Base-by-base conservation (phyloP, 2,888 invertebrate genomes). In the Netelia inedita region DNA sequence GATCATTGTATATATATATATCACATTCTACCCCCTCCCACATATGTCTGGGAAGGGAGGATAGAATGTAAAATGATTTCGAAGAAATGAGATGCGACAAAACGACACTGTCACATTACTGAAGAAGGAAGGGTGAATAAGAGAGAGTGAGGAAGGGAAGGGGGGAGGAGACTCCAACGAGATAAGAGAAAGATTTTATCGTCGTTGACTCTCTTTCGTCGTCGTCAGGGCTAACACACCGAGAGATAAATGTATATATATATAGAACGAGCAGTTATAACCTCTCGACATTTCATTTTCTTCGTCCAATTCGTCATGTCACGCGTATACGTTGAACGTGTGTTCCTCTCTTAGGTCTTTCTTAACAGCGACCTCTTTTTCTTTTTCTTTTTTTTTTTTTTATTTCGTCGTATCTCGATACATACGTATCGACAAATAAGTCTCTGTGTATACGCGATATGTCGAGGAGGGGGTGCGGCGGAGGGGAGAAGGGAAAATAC, bases 91-190 rank as follows among this genome's bases (percentile, higher is more conserved):
- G 68, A 72, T 28, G 76, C 81, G 79, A 82, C 74, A 82, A 85
- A 85, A 79, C 66, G 82, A 46, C 59, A 68, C 81, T 84, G 82
- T 85, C 82, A 59, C 50, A 79, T 79, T 74, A 82, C 57, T 16
- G 19, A 19, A 43, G 21, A 55, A 68, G 16, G 19, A 46, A 41
- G 46, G 53, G 16, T 21, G 63, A 43, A 16, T 23, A 28, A 69
- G 23, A 43, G 23, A 50, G 43, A 69, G 16, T 23, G 73, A 83
- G 43, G 16, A 23, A 8, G 63, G 8, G 46, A 14, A 28, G 43
- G 11, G 63, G 8, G 46, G n/a, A 53, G 19, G 57, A 53, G 43
- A 9, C 68, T n/a, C 10, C 10, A 21, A 16, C 3, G 63, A 79
- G 65, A 80, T 66, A 59, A 82, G 65, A 65, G 14, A 76, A 71